Evolutionary conservation across 2,888 invertebrate species (phyloP), one percentile per base, ranked within the genome.

Genomic region (Cerceris rybyensis): DNA sequence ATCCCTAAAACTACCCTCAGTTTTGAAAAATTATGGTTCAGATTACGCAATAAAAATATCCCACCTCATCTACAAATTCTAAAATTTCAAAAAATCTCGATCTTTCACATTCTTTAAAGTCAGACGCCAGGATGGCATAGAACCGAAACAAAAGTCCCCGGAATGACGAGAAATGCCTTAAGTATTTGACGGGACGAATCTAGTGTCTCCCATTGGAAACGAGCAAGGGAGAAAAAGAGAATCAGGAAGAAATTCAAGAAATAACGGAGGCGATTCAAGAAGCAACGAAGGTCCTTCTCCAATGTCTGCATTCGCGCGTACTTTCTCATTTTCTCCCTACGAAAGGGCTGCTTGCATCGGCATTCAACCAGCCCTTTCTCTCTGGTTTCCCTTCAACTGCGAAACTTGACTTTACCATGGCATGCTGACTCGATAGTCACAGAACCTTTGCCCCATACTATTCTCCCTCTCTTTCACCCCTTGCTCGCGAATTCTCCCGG

Each of bases 351-450:
- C 75, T 74, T 73, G 70, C 79, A 80, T 81, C 80, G 81, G 75
- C 78, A 79, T 70, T 75, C 75, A 83, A 72, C 80, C 81, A 83
- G 79, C n/a, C 41, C 64, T 60, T 28, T 61, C 49, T n/a, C 28
- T 49, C 46, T 46, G 9, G 6, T 17, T 41, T 46, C 16, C 57
- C 63, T 72, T 75, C 70, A 70, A 84, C 75, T 76, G 59, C 69
- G 72, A 82, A 84, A 80, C 76, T 84, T 77, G 66, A 75, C 69
- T 73, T 68, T 63, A 70, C 55, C 63, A 59, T 57, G 64, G 66
- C 63, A 70, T 77, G 80, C 71, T 71, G 82, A 76, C 84, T 82
- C 60, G 66, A 70, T 70, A 73, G 71, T 68, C 75, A 49, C 55
- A 43, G 49, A 49, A 59, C 60, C 59, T 61, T 68, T 58, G 59